These are phyloP conservation scores for Morpho deidamia DNA, from an alignment of 2,888 invertebrate species.

Conservation along the genomic window DNA sequence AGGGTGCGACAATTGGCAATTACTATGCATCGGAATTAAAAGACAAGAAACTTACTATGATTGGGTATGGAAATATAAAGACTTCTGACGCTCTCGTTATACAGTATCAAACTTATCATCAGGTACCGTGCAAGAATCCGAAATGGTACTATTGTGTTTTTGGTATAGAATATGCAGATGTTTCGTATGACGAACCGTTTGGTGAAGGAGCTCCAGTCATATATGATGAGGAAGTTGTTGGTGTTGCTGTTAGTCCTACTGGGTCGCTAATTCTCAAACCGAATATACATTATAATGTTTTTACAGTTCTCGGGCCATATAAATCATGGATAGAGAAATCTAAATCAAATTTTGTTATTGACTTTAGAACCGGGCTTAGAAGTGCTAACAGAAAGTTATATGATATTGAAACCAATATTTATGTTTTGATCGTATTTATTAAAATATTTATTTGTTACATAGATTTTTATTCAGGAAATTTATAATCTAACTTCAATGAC, in stretches of 20 bases:
- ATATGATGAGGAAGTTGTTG: slow-evolving; percentile 38
- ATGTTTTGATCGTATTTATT: slow-evolving; percentile 7
- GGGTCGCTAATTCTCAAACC: slow-evolving; percentile 32
- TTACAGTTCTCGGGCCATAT: slow-evolving; percentile 53
- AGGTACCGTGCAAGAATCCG: slow-evolving; percentile 47
- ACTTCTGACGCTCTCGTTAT: slow-evolving; percentile 31
- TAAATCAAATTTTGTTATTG: slow-evolving; percentile 8
- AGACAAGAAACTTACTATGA: slow-evolving; percentile 33
- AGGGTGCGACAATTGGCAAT: slow-evolving; percentile 38
- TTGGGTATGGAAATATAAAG: slow-evolving; percentile 45
- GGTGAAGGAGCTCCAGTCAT: slow-evolving; percentile 54
- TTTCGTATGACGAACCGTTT: slow-evolving; percentile 38
- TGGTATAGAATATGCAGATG: slow-evolving; percentile 39
- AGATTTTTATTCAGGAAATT: neutral
- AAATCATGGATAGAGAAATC: slow-evolving; percentile 48
- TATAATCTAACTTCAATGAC: too few relatives aligned
- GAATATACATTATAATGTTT: slow-evolving; percentile 44
- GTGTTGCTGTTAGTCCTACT: slow-evolving; percentile 41
- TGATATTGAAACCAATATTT: neutral
- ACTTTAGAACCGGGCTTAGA: neutral
- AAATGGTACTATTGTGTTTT: slow-evolving; percentile 60
- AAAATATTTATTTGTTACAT: slow-evolving; percentile 9
- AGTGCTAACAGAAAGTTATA: neutral
- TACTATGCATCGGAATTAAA: slow-evolving; percentile 42
- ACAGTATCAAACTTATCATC: slow-evolving; percentile 43